Evolutionary conservation across 2,888 invertebrate species (phyloP).

Genomic region (Trichogramma dendrolimi): DNA sequence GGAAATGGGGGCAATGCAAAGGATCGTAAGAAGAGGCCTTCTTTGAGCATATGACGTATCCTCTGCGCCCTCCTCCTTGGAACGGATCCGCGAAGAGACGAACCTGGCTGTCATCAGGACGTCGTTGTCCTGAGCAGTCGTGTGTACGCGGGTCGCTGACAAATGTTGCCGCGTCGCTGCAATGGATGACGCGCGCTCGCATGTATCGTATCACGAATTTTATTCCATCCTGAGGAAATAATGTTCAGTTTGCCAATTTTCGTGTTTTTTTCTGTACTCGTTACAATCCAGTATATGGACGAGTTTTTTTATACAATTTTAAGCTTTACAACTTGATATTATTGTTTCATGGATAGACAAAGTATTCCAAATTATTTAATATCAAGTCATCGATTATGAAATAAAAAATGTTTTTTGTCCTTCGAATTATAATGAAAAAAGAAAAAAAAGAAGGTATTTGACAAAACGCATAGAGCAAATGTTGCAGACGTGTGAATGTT

Average conservation of each 20-base stretch:
- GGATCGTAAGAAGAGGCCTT: slow-evolving; percentile 73
- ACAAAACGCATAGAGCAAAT: slow-evolving; percentile 19
- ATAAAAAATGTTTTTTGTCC: background rate
- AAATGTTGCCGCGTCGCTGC: slow-evolving; percentile 7
- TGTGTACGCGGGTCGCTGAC: slow-evolving; percentile 44
- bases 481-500: slow-evolving; percentile 13
- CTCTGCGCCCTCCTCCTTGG: slow-evolving; percentile 49
- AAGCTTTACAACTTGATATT: too few species aligned
- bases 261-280: too few species aligned
- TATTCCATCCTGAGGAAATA: too few species aligned
- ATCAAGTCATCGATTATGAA: too few species aligned
- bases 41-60: slow-evolving; percentile 66
- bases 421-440: slow-evolving; percentile 10
- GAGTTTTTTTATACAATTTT: too few species aligned
- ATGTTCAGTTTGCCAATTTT: too few species aligned
- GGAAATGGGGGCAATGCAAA: slow-evolving; percentile 53
- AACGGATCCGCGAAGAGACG: slow-evolving; percentile 38
- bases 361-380: too few species aligned
- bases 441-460: slow-evolving; percentile 9
- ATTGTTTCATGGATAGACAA: too few species aligned
- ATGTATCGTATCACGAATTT: background rate
- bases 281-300: too few species aligned
- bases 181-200: background rate
- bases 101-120: slow-evolving; percentile 43
- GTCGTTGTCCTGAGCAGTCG: slow-evolving; percentile 47